Conservation (phyloP, 2,797 vertebrate genomes). For the Avahi laniger region DNA sequence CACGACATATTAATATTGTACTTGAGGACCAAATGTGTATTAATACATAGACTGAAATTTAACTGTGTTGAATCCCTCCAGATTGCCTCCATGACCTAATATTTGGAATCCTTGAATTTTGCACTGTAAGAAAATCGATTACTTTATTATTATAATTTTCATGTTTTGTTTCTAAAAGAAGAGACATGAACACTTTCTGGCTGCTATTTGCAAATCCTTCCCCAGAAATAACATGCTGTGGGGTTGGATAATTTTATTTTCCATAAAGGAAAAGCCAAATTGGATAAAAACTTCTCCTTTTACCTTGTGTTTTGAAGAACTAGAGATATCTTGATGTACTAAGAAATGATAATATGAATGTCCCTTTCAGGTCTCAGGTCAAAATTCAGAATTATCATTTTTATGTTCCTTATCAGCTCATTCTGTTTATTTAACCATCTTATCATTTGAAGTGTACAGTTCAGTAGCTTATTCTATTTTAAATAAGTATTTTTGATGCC, state of each 20-base stretch:
- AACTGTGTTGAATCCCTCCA: constrained; percentile 54
- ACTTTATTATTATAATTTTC: constrained; percentile 79
- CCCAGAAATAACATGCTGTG: constrained; percentile 76
- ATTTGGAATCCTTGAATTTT: constrained; percentile 75
- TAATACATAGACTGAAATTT: constrained; percentile 73
- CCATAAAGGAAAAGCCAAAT: constrained; percentile 71
- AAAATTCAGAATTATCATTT: constrained; percentile 49
- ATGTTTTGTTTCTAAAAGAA: constrained; percentile 76
- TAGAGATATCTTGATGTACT: constrained; percentile 28
- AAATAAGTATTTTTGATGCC: constrained; percentile 4
- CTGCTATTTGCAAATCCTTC: constrained; percentile 73
- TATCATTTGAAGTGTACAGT: background rate
- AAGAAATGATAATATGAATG: constrained; percentile 38
- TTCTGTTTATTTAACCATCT: background rate
- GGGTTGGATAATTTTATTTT: constrained; percentile 71
- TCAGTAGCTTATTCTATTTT: constrained; percentile 8
- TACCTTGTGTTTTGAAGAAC: constrained; percentile 66
- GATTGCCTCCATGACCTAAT: constrained; percentile 64
- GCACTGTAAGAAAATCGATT: constrained; percentile 73
- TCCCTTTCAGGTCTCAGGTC: constrained; percentile 18
- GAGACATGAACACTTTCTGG: constrained; percentile 67
- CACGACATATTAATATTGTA: constrained; percentile 66
- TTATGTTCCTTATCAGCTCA: constrained; percentile 10
- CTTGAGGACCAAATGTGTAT: constrained; percentile 64
- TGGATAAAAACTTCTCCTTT: constrained; percentile 60